Evolutionary conservation across 2,797 vertebrate species (phyloP), one percentile per base, ranked within the genome.

Genomic region (Tenualosa thibaudeaui): DNA sequence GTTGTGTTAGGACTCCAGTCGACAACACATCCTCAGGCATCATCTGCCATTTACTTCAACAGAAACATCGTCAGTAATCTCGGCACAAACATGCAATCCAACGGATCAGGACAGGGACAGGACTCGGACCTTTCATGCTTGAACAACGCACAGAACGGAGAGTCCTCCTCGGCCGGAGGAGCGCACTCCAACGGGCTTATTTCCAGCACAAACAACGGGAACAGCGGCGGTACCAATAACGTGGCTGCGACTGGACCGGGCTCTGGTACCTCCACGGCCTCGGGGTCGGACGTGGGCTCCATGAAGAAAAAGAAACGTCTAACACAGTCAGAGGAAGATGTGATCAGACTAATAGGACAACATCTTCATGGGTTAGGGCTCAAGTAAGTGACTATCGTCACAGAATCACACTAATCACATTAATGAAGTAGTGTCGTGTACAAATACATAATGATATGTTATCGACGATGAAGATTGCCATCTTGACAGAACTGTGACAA

Each of bases 271-370:
- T 90, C 92, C 0, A 91, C 96, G 88, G 94, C 95, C 86, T 94
- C 96, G 85, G 92, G 94, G 81, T 95, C 94, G 87, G 95, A 96
- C 85, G 93, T 96, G 54, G 96, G 97, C 83, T 96, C 95, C 83
- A 90, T 97, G 90, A 99, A 98, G 92, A 99, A 99, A 95, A 98
- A 98, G 93, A 99, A 99, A 93, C 94, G 98, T 86, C 96, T 99
- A 83, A 97, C 97, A 82, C 98, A 97, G 93, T 96, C 97, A 50
- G 98, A 99, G 86, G 98, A 99, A 94, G 98, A 99, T 94, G 97
- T 99, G 93, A 99, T 99, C 92, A 96, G 98, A 92, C 96, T 99
- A 89, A 99, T 99, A 94, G 98, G 98, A 90, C 98, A 99, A 94
- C 98, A 99, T 95, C 96, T 99, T 85, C 96, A 98, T 90, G 97